These are phyloP conservation scores for Nasonia giraulti DNA, from an alignment of 1,140 invertebrate genomes.

Conservation along the genomic window DNA sequence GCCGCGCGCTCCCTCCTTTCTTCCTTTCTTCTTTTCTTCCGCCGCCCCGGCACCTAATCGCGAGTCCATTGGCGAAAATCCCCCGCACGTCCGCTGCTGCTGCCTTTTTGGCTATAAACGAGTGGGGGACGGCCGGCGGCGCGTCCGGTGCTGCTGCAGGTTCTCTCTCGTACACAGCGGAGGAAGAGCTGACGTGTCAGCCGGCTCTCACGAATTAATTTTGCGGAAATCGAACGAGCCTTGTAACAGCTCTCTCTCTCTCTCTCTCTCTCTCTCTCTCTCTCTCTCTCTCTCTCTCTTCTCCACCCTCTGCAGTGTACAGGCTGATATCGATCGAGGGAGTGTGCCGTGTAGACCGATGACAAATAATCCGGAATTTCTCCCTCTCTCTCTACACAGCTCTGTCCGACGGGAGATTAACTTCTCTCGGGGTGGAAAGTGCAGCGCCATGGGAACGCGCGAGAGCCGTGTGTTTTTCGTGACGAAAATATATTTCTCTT, in stretches of 20 bases:
- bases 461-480: background rate
- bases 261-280: too few relatives aligned
- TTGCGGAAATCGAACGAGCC: conserved; percentile 30
- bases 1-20: background rate
- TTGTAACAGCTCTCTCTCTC: background rate
- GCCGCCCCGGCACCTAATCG: conserved; percentile 2
- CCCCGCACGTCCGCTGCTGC: background rate
- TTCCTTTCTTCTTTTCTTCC: background rate
- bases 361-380: conserved; percentile 47
- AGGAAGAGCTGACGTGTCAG: conserved; percentile 31
- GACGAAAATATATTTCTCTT: background rate
- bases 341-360: conserved; percentile 6
- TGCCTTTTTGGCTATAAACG: background rate
- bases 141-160: conserved; percentile 23
- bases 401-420: background rate
- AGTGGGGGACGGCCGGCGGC: background rate
- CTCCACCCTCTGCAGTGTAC: too few relatives aligned
- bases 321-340: conserved; percentile 45
- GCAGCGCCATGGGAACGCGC: background rate
- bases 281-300: too few relatives aligned
- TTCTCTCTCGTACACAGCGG: background rate
- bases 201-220: conserved; percentile 38
- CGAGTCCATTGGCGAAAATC: conserved; percentile 39
- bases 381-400: background rate
- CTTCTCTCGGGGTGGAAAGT: background rate